phyloP scores from a whole-genome alignment of 64 coral and sea anemone genomes.

The Anthopleura sola region DNA sequence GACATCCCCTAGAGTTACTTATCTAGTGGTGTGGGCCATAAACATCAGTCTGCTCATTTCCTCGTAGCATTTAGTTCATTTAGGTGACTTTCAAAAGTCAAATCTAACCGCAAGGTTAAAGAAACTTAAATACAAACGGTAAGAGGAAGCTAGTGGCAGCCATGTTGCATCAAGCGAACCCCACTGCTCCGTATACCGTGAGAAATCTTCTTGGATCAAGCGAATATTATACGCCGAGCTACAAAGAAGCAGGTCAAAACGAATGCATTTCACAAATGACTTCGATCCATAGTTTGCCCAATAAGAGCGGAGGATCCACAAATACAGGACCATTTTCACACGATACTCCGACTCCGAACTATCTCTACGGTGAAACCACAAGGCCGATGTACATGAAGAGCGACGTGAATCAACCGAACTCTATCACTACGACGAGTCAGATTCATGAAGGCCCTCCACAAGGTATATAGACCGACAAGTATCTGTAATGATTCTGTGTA shows the following conservation, averaged over 20 bases:
- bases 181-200: slow-evolving; percentile 87
- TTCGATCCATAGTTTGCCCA: slow-evolving; percentile 78
- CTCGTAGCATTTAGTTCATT: slow-evolving; percentile 98
- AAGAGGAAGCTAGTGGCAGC: slow-evolving; percentile 27
- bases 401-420: slow-evolving; percentile 46
- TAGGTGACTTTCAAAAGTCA: slow-evolving; percentile 99
- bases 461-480: slow-evolving; percentile 73
- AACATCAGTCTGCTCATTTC: slow-evolving; percentile 99
- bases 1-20: slow-evolving; percentile 99
- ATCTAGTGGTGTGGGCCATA: slow-evolving; percentile 96
- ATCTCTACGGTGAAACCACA: slow-evolving; percentile 73
- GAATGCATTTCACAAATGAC: slow-evolving; percentile 95
- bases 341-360: slow-evolving; percentile 68
- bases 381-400: slow-evolving; percentile 75
- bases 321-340: slow-evolving; percentile 75
- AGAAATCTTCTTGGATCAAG: slow-evolving; percentile 75
- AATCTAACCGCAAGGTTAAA: slow-evolving; percentile 70
- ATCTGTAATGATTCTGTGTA: slow-evolving; percentile 75
- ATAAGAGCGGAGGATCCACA: slow-evolving; percentile 84
- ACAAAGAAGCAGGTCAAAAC: slow-evolving; percentile 73
- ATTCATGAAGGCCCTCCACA: slow-evolving; percentile 80
- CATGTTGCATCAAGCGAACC: slow-evolving; percentile 85
- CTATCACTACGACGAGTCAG: slow-evolving; percentile 49
- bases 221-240: slow-evolving; percentile 73
- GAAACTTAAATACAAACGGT: slow-evolving; percentile 45